Base-by-base conservation (phyloP, 1,140 invertebrate genomes). In the Mesaphorura yosii region DNA sequence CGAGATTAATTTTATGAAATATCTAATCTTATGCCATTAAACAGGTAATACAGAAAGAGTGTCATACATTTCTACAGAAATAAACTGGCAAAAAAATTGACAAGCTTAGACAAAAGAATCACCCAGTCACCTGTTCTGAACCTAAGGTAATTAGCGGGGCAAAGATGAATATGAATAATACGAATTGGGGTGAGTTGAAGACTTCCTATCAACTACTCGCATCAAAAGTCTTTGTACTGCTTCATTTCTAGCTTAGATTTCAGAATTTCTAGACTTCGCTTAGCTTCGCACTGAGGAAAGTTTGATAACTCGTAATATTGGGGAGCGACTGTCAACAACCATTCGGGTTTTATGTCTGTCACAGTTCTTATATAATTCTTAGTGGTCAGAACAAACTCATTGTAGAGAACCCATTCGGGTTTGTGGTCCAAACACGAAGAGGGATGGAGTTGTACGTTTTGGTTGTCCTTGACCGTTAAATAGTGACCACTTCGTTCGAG, bases 301-400 rank as follows among this genome's bases (percentile, higher is more conserved):
- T 96, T 97, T 64, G 83, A 79, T 67, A 98, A 77, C 68, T 99
- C 95, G 67, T 98, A 99, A 73, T 99, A 99, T 68, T 95, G 89
- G 1, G 94, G 91, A 0, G 95, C 91, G 58, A 97, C 84, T 66
- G 84, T 84, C 2, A 98, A 70, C n/a, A 98, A 72, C 92, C 87
- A 91, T 67, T 89, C 86, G 50, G 86, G 92, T 78, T 98, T 98
- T 47, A 98, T 89, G 69, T 98, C 95, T 2, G 93, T 98, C 1
- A 97, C 92, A 1, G 95, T 98, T 60, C 96, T 77, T 62, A 99
- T 98, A 69, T 98, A 98, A 72, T 99, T 98, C 72, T 98, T 98
- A 14, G 94, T 97, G 27, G 96, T 99, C 48, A 99, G 75, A 26
- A 99, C 96, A 72, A 99, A 98, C 73, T 99, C 96, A 72, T 99